Percentiles rank a stretch among this genome's conserved stretches.
These are phyloP conservation scores for Calliopsis andreniformis DNA, from an alignment of 1,140 invertebrate genomes.

Conservation along the genomic window DNA sequence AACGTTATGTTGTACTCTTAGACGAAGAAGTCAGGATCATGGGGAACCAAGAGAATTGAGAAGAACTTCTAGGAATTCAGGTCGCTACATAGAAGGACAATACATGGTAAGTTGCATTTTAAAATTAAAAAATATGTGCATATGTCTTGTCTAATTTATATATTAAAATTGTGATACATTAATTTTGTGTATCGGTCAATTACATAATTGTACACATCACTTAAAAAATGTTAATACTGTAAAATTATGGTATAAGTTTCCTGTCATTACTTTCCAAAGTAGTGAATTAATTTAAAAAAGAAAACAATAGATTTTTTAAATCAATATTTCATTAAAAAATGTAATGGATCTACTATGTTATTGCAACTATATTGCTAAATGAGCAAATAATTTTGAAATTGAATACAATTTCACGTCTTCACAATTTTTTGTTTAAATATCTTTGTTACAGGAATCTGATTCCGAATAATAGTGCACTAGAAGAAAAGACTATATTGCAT, in stretches of 20 bases:
- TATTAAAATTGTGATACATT: not conserved
- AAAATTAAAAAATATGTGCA: not conserved
- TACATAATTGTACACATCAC: constrained; percentile 6
- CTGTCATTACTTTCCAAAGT: not conserved
- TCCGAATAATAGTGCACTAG: constrained; percentile 66
- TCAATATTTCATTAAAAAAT: not conserved
- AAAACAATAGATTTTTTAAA: not conserved
- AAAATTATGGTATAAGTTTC: not conserved
- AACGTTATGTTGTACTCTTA: constrained; percentile 34
- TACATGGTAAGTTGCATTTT: constrained; percentile 72
- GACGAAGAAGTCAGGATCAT: constrained; percentile 73
- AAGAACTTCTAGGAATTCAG: constrained; percentile 77
- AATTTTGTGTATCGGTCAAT: not conserved
- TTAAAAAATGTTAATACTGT: not conserved
- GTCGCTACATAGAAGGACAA: constrained; percentile 77
- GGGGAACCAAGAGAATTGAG: constrained; percentile 73
- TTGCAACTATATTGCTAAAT: constrained; percentile 7
- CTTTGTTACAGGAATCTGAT: constrained; percentile 75
- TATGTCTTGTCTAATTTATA: constrained; percentile 12
- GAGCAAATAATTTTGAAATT: not conserved
- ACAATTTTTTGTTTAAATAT: not conserved
- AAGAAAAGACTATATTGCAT: constrained; percentile 11
- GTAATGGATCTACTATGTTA: not conserved
- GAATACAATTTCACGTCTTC: not conserved
- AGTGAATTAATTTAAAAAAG: not conserved